Evolutionary conservation across 1,140 invertebrate genomes (phyloP), one percentile per base, ranked within the genome.

Genomic region (Leptoteleia sp.): DNA sequence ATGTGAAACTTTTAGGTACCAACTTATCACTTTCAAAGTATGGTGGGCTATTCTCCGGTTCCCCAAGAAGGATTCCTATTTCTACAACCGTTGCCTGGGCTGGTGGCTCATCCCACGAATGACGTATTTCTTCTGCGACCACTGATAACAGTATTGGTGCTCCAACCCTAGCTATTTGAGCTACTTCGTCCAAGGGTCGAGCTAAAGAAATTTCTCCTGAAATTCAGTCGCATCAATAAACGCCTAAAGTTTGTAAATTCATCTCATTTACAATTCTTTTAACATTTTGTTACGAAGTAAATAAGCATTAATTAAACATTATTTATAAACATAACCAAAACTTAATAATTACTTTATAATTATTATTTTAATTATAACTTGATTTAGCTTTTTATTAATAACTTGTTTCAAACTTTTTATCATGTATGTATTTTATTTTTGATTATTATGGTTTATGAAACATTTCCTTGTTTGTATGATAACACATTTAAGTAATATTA

Each of bases 141-240:
- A 97, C 93, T 2, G 93, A 95, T 29, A 97, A 90, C 27, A 96
- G 90, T 37, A 97, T 93, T 7, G 95, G 95, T 57, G 95, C 92
- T 33, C 94, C 93, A 9, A 93, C 91, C 80, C 94, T 93, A 13
- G 93, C 93, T 76, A 96, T 94, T 54, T 93, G 91, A 27, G 92
- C 92, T 70, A 97, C 92, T 76, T 96, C 94, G 64, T 94, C 92
- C 17, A 96, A 85, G 1, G 95, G 93, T 55, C 92, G 91, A 27
- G 93, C 91, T 19, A 96, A 87, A 50, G 91, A 92, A 54, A 96
- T 92, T 88, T 95, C 93, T 81, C 95, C 95, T 95, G 87, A 8
- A 89, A 83, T 42, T 4, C 37, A 40, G 33, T 27, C 61, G 3
- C 35, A 16, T n/a, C n/a, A n/a, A n/a, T n/a, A n/a, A 35, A 13